Evolutionary conservation across 2,797 vertebrate genomes (phyloP), one percentile per base, ranked within the genome.

Genomic region (Echeneis naucrates): DNA sequence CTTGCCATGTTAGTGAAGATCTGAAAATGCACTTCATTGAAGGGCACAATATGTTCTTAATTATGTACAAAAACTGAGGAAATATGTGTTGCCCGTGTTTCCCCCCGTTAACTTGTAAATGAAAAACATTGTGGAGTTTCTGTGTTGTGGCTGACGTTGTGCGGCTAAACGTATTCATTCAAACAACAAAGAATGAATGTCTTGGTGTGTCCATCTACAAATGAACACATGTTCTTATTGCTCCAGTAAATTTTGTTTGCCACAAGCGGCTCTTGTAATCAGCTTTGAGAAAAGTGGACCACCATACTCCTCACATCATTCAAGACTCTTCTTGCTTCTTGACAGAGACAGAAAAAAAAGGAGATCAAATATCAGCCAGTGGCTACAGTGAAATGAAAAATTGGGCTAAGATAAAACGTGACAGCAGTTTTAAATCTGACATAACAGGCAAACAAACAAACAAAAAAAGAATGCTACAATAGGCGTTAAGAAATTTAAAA

Each of bases 21-120:
- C 45, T 38, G 10, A 51, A 42, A 14, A 47, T 48, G 17, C 32
- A n/a, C 42, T 55, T 61, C 42, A 0, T 42, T 35, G 47, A 19
- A 13, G 6, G 32, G 51, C 44, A 44, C 2, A 8, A 21, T 23
- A 16, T 72, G 68, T 59, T 81, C 37, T 48, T 19, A 32, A 79
- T 82, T 77, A 72, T 45, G 19, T 8, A 16, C 23, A 60, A 73
- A 30, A 63, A 67, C 11, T 42, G 37, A 75, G 69, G 48, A 23
- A 38, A 30, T 70, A 71, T 51, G 72, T 55, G 40, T 65, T 13
- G n/a, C 63, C 45, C 24, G 26, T 4, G 27, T 50, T 68, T 72
- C 1, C 38, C 6, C 19, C 26, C 23, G 16, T 75, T 60, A 73
- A 42, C 40, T 54, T 10, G 10, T 55, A 67, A 54, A 70, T 61